Evolutionary conservation across 2,888 invertebrate genomes (phyloP).

Genomic region (Hyposoter dolosus): DNA sequence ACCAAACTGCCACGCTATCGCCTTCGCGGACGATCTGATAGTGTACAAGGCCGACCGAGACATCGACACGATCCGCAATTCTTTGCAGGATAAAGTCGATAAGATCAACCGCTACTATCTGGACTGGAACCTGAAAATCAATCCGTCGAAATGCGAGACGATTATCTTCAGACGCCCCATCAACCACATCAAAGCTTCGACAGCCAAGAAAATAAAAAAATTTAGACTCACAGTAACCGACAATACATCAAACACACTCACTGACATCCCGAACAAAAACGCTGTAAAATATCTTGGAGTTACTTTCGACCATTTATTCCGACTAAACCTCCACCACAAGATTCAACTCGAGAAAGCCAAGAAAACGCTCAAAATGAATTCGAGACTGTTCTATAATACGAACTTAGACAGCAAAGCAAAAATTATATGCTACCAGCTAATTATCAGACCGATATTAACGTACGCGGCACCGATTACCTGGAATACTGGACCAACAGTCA

Average conservation of each 20-base stretch:
- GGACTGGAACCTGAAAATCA: conserved; percentile 43
- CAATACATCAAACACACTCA: not conserved
- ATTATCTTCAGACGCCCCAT: conserved; percentile 22
- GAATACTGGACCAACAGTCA: conserved; percentile 29
- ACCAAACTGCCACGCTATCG: conserved; percentile 24
- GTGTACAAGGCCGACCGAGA: not conserved
- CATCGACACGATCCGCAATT: not conserved
- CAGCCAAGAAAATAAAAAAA: conserved; percentile 8
- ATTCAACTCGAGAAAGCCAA: not conserved
- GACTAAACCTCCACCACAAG: not conserved
- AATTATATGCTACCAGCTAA: conserved; percentile 24
- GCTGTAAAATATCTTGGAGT: conserved; percentile 30
- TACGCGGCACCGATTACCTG: conserved; percentile 42
- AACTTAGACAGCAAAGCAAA: conserved; percentile 16
- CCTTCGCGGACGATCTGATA: conserved; percentile 68
- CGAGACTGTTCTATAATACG: not conserved
- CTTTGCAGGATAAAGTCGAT: not conserved
- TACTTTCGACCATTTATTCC: conserved; percentile 11
- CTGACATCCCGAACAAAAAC: not conserved
- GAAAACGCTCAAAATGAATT: not conserved
- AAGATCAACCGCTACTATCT: conserved; percentile 12
- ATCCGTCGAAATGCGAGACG: conserved; percentile 43
- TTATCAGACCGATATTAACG: conserved; percentile 26
- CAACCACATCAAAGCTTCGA: not conserved
- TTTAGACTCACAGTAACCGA: not conserved